These are phyloP conservation scores for Chamaea fasciata DNA, from an alignment of 2,113 vertebrate species.

Conservation along the genomic window DNA sequence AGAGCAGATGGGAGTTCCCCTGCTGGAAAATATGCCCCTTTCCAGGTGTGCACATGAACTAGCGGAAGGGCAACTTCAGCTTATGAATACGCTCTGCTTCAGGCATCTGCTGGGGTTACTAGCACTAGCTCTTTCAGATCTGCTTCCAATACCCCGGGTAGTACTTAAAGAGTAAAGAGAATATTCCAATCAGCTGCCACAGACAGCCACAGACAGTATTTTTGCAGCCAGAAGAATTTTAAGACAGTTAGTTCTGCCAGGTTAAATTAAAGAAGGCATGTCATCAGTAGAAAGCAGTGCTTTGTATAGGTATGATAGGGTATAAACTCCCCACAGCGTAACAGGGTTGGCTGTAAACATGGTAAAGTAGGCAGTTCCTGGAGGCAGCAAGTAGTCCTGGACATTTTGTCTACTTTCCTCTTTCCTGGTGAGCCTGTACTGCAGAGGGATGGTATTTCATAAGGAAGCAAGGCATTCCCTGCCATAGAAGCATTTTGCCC, in stretches of 20 bases:
- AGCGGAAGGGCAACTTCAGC: background rate
- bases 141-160: slow-evolving; percentile 32
- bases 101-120: slow-evolving; percentile 38
- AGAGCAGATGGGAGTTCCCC: slow-evolving; percentile 15
- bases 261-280: slow-evolving; percentile 10
- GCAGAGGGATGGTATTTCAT: background rate
- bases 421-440: background rate
- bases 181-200: slow-evolving; percentile 30
- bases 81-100: slow-evolving; percentile 1
- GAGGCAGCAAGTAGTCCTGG: background rate
- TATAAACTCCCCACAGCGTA: background rate
- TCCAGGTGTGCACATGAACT: slow-evolving; percentile 30
- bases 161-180: slow-evolving; percentile 25
- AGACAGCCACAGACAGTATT: slow-evolving; percentile 3
- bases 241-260: slow-evolving; percentile 36
- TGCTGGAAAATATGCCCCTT: slow-evolving; percentile 42
- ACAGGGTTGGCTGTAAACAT: background rate
- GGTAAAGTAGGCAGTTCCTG: background rate
- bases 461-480: background rate
- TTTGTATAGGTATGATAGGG: background rate
- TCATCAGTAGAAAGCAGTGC: background rate
- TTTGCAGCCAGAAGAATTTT: slow-evolving; percentile 34
- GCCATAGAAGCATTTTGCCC: background rate
- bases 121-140: slow-evolving; percentile 38
- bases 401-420: background rate